Percentiles rank a stretch among this genome's conserved stretches.
phyloP scores from a whole-genome alignment of 2,797 vertebrate genomes.

The Leucoraja ocellata region DNA sequence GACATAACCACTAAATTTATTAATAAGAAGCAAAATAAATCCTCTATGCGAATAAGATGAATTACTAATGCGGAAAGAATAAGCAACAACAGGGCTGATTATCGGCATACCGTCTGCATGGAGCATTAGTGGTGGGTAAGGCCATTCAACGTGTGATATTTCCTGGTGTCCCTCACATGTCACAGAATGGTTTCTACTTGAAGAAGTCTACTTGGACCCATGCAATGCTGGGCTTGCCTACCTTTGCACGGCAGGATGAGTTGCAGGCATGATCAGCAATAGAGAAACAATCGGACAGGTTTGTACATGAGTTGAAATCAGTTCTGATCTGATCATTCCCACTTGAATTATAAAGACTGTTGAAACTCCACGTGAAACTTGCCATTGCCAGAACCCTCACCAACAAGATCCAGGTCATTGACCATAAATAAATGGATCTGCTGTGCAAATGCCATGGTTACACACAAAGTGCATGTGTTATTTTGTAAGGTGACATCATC shows the following conservation, averaged over 20 bases:
- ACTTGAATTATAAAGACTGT: neutral
- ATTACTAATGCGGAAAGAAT: neutral
- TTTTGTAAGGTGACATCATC: neutral
- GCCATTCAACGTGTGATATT: neutral
- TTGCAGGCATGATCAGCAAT: neutral
- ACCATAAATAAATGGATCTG: neutral
- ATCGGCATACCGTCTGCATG: neutral
- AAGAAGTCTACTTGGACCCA: neutral
- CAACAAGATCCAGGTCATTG: neutral
- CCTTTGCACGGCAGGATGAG: neutral
- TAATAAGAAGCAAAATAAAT: neutral
- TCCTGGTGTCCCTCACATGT: neutral
- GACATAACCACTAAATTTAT: neutral
- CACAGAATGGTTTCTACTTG: neutral
- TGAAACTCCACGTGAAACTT: neutral
- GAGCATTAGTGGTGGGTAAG: neutral
- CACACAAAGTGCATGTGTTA: too few relatives aligned
- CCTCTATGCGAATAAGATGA: neutral
- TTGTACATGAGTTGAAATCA: neutral
- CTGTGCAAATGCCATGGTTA: neutral
- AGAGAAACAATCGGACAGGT: neutral
- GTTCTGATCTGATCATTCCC: neutral
- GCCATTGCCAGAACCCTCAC: neutral
- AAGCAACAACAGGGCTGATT: neutral
- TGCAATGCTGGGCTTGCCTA: neutral